Conservation (phyloP, 2,888 invertebrate species). For the Aporophyla nigra region DNA sequence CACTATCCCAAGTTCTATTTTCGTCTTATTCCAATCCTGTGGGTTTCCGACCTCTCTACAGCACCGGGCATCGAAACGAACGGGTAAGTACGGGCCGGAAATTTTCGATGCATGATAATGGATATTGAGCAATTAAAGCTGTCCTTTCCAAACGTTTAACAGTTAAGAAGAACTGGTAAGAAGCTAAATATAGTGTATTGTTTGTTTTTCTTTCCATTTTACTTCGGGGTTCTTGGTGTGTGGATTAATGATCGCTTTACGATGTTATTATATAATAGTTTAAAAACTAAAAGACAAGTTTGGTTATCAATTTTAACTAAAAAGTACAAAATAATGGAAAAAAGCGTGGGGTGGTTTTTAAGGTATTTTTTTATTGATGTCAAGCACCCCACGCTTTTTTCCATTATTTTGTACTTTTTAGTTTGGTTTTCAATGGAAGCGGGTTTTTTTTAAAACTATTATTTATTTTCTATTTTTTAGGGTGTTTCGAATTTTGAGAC, state of each 20-base stretch:
- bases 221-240: background rate
- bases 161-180: slow-evolving; percentile 37
- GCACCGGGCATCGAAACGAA: slow-evolving; percentile 10
- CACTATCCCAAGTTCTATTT: background rate
- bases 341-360: too few relatives aligned
- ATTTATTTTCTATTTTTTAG: too few relatives aligned
- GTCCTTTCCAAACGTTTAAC: slow-evolving; percentile 33
- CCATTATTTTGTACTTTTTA: too few relatives aligned
- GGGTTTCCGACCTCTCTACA: slow-evolving; percentile 13
- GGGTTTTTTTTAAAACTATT: too few relatives aligned
- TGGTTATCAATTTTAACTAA: too few relatives aligned
- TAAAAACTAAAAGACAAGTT: too few relatives aligned
- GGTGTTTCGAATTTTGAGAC: too few relatives aligned
- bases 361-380: too few relatives aligned
- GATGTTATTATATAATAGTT: too few relatives aligned
- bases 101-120: slow-evolving; percentile 60
- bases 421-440: too few relatives aligned
- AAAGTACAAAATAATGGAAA: too few relatives aligned
- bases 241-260: slow-evolving; percentile 4
- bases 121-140: slow-evolving; percentile 50
- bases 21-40: slow-evolving; percentile 21
- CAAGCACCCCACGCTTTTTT: too few relatives aligned
- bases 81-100: slow-evolving; percentile 46
- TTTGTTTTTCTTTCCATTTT: slow-evolving; percentile 16
- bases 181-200: slow-evolving; percentile 28